Evolutionary conservation across 2,797 vertebrate species (phyloP).

Genomic region (Poeciliopsis infans): DNA sequence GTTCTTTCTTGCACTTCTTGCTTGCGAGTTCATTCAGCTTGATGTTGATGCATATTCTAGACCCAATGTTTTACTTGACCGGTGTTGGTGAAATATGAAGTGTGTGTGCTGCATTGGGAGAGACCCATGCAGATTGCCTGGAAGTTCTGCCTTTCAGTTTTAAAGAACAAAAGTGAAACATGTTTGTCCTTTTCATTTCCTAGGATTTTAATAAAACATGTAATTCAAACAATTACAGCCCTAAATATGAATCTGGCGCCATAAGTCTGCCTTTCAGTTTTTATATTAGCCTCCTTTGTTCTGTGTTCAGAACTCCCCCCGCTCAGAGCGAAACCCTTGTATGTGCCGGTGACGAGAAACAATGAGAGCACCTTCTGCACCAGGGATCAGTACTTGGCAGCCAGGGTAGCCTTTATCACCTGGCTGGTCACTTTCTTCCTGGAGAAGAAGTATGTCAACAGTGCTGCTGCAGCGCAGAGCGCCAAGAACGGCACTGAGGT

Average conservation of each 20-base stretch:
- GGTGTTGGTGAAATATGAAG: neutral
- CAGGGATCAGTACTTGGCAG: constrained; percentile 94
- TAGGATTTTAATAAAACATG: neutral
- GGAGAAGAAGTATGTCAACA: constrained; percentile 94
- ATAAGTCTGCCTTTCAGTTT: neutral
- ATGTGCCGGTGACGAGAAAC: constrained; percentile 88
- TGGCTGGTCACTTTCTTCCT: constrained; percentile 99
- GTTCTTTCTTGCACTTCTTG: neutral
- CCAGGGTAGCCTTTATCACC: constrained; percentile 96
- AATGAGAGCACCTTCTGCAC: constrained; percentile 94
- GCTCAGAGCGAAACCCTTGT: constrained; percentile 91
- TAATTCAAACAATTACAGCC: neutral
- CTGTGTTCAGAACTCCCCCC: constrained; percentile 89
- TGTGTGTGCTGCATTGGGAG: neutral
- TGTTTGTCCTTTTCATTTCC: neutral
- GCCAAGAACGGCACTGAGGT: constrained; percentile 93
- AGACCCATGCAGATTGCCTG: neutral
- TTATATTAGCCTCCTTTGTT: neutral
- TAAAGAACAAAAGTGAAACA: neutral
- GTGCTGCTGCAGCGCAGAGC: constrained; percentile 80
- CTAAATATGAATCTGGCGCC: neutral
- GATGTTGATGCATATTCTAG: neutral
- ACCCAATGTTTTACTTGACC: neutral
- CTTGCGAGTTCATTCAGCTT: neutral
- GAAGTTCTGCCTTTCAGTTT: neutral